Base-by-base conservation (phyloP, 35 echinoderm and acorn worm genomes). In the Holothuria glaberrima region DNA sequence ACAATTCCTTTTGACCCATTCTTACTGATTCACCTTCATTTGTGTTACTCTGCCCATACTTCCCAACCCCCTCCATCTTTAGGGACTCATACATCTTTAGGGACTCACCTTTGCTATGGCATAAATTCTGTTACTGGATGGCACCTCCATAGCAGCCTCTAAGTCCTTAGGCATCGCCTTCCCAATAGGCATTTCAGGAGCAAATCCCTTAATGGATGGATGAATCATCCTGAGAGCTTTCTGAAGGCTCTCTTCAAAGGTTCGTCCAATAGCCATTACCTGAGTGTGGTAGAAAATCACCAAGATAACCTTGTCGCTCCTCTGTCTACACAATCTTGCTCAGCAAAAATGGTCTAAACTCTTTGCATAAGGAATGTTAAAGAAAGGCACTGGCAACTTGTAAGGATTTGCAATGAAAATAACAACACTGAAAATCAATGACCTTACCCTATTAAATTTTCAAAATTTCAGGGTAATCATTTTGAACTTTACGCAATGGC, bases 231-330 rank as follows among this genome's bases (percentile, higher is more conserved):
- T 88, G 27, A 99, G 68, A 17, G 97, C 97, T 71, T 99, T 99
- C 91, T 99, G 97, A 7, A 99, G 83, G 85, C 97, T 99, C 54
- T 99, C 97, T 69, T 99, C 97, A 93, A 99, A 99, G 22, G 93
- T 92, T 9, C 97, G 80, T 22, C 91, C 97, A 89, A 99, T 99
- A 12, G 97, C 97, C 97, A 99, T 99, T 9, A 95, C 93, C 93
- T 99, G 68, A 3, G 41, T 10, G 19, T 31, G n/a, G 22, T 29
- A 60, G 65, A 61, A 20, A 57, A n/a, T 82, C 7, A n/a, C 31
- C 24, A 71, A 27, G 30, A 68, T 26, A 19, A 24, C 1, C 1
- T 68, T 19, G 22, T 68, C n/a, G n/a, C 64, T 4, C 60, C 19
- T 4, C 60, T 27, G 2, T 63, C 60, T n/a, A 63, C 4, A 27